A percentile compares a stretch with the other conserved stretches of the same genome.
phyloP scores from a whole-genome alignment of 2,797 vertebrate species.

The Thripadectes ignobilis region DNA sequence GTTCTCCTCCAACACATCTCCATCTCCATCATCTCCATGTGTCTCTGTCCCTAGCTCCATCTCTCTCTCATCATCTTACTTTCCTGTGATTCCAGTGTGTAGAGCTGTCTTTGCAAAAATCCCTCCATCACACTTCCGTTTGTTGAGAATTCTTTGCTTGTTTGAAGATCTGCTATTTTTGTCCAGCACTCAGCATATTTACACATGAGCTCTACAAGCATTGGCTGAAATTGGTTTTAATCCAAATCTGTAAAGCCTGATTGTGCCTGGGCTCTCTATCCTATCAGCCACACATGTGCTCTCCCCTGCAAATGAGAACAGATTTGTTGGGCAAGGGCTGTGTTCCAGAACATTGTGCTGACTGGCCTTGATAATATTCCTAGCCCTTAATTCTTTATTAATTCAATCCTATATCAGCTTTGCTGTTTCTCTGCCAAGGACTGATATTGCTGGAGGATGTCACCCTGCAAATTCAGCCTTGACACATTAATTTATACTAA shows the following conservation, averaged over 20 bases:
- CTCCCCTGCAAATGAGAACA: not conserved
- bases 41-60: not conserved
- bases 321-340: not conserved
- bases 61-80: not conserved
- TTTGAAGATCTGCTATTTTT: not conserved
- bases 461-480: not conserved
- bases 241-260: not conserved
- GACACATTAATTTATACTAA: not conserved
- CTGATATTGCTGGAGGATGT: not conserved
- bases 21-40: not conserved
- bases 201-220: not conserved
- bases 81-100: not conserved
- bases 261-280: not conserved
- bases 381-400: conserved; percentile 8
- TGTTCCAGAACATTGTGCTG: not conserved
- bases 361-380: not conserved
- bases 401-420: not conserved
- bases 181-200: not conserved
- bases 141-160: not conserved
- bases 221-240: not conserved
- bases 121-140: not conserved
- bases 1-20: not conserved
- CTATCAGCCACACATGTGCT: not conserved
- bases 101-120: not conserved
- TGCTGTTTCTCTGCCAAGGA: not conserved